A percentile compares a stretch with the other conserved stretches of the same genome.
These are phyloP conservation scores for Chaetodon auriga DNA, from an alignment of 2,113 vertebrate genomes.

Conservation along the genomic window DNA sequence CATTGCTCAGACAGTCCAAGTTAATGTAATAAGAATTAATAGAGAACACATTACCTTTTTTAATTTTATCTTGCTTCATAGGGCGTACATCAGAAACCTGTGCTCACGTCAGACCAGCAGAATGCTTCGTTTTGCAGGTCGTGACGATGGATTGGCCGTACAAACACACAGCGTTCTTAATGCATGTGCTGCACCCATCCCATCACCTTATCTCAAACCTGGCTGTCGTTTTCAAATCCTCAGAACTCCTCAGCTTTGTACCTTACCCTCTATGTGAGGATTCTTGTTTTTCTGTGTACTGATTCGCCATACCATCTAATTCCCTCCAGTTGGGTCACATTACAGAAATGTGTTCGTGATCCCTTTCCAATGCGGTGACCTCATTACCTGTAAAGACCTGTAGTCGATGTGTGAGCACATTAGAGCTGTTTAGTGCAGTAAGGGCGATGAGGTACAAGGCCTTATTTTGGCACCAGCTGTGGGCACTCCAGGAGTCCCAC, in stretches of 20 bases:
- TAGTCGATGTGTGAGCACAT: slow-evolving; percentile 67
- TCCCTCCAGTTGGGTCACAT: slow-evolving; percentile 65
- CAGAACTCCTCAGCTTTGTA: slow-evolving; percentile 50
- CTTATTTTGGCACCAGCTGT: slow-evolving; percentile 61
- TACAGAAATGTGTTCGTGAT: slow-evolving; percentile 62
- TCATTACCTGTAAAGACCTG: slow-evolving; percentile 75
- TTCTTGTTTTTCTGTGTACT: slow-evolving; percentile 34
- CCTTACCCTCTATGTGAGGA: slow-evolving; percentile 24
- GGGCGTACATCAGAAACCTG: background rate
- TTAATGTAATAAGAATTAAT: slow-evolving; percentile 18
- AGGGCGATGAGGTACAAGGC: slow-evolving; percentile 52
- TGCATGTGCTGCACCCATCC: slow-evolving; percentile 19
- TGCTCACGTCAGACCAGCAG: background rate
- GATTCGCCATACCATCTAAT: slow-evolving; percentile 44
- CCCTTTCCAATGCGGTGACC: slow-evolving; percentile 67
- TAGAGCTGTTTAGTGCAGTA: slow-evolving; percentile 56
- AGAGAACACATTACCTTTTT: background rate
- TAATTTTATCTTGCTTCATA: slow-evolving; percentile 1
- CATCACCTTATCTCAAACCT: slow-evolving; percentile 44
- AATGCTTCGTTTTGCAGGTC: slow-evolving; percentile 19
- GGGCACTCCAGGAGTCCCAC: slow-evolving; percentile 64
- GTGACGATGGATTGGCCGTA: background rate
- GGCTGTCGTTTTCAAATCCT: slow-evolving; percentile 56
- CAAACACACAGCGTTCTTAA: background rate
- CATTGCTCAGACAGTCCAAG: slow-evolving; percentile 1